These are phyloP conservation scores for Campaea margaritaria DNA, from an alignment of 2,888 invertebrate genomes.

Conservation along the genomic window DNA sequence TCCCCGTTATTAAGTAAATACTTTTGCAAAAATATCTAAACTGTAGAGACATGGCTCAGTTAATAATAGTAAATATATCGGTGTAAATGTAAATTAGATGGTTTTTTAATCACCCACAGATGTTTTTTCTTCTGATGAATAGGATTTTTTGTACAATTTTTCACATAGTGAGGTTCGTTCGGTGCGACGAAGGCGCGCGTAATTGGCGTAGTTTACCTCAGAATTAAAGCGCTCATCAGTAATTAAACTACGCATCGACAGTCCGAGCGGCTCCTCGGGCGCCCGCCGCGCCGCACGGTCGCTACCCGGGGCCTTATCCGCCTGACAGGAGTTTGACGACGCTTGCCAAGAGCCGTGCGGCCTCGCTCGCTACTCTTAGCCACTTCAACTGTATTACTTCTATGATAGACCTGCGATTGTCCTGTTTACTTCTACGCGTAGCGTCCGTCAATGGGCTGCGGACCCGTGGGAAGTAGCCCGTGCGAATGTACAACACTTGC, in stretches of 20 bases:
- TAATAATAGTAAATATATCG: conserved; percentile 3
- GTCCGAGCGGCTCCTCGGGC: neutral
- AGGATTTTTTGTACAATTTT: conserved; percentile 25
- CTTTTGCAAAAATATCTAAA: no score
- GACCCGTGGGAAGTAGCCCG: no score
- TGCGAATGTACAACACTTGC: no score
- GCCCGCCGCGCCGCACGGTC: neutral
- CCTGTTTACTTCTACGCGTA: neutral
- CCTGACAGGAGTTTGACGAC: no score
- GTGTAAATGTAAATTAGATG: conserved; percentile 19
- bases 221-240: neutral
- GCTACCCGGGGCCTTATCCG: no score
- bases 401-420: neutral
- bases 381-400: no score
- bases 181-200: conserved; percentile 8
- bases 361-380: no score
- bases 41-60: no score
- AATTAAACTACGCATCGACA: neutral
- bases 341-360: no score
- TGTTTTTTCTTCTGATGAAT: conserved; percentile 10
- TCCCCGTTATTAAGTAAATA: no score
- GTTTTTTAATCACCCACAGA: conserved; percentile 13
- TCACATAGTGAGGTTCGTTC: conserved; percentile 7
- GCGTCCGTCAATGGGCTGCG: no score
- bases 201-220: conserved; percentile 4